These are phyloP conservation scores for Ciconia stormi DNA, from an alignment of 2,113 vertebrate genomes.

Conservation along the genomic window DNA sequence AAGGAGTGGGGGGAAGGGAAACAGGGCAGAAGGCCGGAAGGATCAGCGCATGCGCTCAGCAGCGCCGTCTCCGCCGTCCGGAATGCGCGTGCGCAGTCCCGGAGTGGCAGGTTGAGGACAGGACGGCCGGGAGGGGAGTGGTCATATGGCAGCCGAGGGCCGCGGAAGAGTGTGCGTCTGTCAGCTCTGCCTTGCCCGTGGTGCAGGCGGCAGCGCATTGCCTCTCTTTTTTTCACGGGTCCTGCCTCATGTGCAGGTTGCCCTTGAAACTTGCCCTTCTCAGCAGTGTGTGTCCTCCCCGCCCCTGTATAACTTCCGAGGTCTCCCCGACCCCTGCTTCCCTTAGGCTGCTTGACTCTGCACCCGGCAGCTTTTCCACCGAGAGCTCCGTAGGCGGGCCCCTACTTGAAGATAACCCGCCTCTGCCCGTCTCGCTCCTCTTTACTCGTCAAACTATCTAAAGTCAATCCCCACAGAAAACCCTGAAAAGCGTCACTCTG, in stretches of 20 bases:
- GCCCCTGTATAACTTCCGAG: rapidly evolving
- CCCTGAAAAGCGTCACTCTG: not conserved
- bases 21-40: not conserved
- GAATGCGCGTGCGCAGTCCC: not conserved
- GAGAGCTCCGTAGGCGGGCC: rapidly evolving
- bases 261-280: rapidly evolving
- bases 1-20: not conserved
- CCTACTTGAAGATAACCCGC: rapidly evolving
- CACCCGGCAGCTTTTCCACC: rapidly evolving
- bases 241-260: rapidly evolving
- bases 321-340: rapidly evolving
- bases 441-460: rapidly evolving
- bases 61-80: rapidly evolving
- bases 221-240: rapidly evolving
- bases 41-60: not conserved
- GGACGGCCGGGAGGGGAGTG: rapidly evolving
- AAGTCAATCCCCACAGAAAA: not conserved
- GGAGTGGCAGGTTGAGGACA: not conserved
- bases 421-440: rapidly evolving
- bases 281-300: rapidly evolving
- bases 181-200: rapidly evolving
- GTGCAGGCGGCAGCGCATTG: rapidly evolving
- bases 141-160: not conserved
- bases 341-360: rapidly evolving
- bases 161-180: no score